Conservation (phyloP, 2,113 vertebrate species). For the Malurus alboscapulatus region DNA sequence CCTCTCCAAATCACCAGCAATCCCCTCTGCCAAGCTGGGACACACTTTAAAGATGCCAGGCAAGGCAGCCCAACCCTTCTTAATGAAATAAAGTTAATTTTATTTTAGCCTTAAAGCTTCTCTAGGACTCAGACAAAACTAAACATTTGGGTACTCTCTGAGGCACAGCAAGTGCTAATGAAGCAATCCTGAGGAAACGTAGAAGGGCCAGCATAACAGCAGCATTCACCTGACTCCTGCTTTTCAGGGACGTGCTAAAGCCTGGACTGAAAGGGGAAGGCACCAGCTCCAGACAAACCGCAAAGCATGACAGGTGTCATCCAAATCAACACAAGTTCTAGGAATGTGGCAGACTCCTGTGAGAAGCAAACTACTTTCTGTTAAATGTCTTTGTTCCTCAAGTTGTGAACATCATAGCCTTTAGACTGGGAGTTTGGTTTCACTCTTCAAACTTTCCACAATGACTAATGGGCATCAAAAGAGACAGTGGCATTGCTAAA, state of each 20-base stretch:
- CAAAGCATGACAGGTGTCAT: neutral
- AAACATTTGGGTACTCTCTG: neutral
- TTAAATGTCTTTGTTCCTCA: neutral
- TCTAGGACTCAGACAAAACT: neutral
- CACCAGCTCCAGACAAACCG: rapidly evolving
- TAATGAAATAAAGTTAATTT: neutral
- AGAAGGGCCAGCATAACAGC: neutral
- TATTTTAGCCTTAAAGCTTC: neutral
- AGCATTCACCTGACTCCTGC: neutral
- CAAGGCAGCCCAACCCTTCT: neutral
- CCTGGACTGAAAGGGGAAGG: neutral
- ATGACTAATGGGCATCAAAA: neutral
- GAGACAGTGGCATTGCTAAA: neutral
- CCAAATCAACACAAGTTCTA: neutral
- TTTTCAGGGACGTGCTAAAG: neutral
- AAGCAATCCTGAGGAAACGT: neutral
- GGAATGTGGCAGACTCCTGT: neutral
- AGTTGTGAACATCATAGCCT: neutral
- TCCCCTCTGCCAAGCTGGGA: neutral
- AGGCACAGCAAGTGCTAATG: neutral
- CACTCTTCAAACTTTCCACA: neutral
- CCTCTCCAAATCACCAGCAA: neutral
- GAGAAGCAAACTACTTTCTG: neutral
- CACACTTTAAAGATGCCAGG: neutral
- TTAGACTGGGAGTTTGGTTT: neutral